Percentiles rank a stretch among this genome's conserved stretches.
These are phyloP conservation scores for Agapornis canus DNA, from an alignment of 2,797 vertebrate species.

Conservation along the genomic window DNA sequence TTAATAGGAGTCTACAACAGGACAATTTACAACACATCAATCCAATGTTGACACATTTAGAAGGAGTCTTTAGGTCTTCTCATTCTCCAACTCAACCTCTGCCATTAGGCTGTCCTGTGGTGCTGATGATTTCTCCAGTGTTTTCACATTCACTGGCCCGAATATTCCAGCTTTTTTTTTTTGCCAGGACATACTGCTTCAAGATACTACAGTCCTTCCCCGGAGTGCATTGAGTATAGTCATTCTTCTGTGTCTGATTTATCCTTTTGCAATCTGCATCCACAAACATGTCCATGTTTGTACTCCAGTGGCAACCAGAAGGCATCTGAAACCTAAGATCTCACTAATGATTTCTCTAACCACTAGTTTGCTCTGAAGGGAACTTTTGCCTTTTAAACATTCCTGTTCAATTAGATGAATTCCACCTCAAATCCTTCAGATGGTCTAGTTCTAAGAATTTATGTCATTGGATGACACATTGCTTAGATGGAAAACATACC, in stretches of 20 bases:
- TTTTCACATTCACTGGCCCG: background rate
- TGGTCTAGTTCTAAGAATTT: background rate
- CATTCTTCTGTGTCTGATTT: background rate
- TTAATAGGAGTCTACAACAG: background rate
- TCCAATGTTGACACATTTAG: background rate
- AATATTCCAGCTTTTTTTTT: background rate
- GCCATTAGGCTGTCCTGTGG: background rate
- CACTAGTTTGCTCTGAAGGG: background rate
- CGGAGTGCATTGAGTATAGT: background rate
- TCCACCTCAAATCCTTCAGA: background rate
- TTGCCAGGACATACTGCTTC: background rate
- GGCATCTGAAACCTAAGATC: background rate
- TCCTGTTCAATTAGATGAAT: background rate
- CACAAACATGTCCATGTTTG: background rate
- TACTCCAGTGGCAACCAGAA: background rate
- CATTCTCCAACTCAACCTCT: background rate
- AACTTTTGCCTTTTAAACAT: background rate
- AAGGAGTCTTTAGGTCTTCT: background rate
- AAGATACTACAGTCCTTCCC: background rate
- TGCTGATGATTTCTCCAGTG: background rate
- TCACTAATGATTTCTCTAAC: background rate
- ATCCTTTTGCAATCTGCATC: background rate
- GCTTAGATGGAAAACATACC: background rate
- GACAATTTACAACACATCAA: background rate
- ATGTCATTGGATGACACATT: accelerated